Base-by-base conservation (phyloP, 2,113 vertebrate species). In the Tringa solitaria region DNA sequence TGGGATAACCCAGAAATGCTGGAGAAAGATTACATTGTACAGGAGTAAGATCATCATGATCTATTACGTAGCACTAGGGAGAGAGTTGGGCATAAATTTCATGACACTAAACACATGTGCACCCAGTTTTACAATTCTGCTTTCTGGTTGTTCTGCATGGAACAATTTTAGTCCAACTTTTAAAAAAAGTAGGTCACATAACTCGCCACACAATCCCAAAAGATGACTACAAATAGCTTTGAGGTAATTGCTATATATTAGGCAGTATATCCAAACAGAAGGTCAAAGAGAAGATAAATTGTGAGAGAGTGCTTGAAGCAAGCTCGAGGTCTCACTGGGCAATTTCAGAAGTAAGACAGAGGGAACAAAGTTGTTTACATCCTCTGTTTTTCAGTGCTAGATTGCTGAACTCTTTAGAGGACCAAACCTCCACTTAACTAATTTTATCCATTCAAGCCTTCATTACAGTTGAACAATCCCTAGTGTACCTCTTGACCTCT, bases 221-320 rank as follows among this genome's bases (percentile, higher is more conserved):
- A 74, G 54, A 61, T 33, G 48, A 54, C 61, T 87, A 85, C 75
- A 93, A 92, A 90, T 54, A 65, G 53, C 75, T 93, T 76, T 69
- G 50, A 90, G 72, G 64, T 80, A 95, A 95, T 90, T 80, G 37
- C 76, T 84, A 61, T 74, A 43, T 88, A 80, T 88, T 93, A 93
- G 57, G n/a, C 63, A 79, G 21, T 41, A 56, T 30, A 87, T 43
- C 43, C 84, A 95, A 91, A 93, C 81, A 95, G 83, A 87, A 91
- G 79, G 92, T 95, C 82, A 90, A 89, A 86, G 54, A 89, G 72
- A 95, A 90, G 85, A 93, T 65, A 81, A 95, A 96, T 63, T 77
- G 85, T 95, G 79, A 86, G 81, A 76, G 54, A 80, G 28, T 63
- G 79, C 89, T 84, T 90, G 83, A 93, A 93, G 88, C 46, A 84